A percentile compares a stretch with the other conserved stretches of the same genome.
Evolutionary conservation across 1,140 invertebrate species (phyloP).

Genomic region (Camponotus pennsylvanicus): DNA sequence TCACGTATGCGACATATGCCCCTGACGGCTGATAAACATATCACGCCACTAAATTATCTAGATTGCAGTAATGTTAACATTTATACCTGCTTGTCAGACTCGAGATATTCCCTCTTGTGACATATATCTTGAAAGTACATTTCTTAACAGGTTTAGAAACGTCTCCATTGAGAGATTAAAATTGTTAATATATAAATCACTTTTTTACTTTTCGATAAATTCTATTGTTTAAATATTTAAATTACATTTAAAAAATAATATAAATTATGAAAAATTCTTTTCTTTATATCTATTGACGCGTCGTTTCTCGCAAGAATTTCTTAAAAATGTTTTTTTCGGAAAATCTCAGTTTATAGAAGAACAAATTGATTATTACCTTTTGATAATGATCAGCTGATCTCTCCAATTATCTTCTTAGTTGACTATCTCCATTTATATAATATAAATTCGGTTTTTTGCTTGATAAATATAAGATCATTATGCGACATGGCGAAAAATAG

Average conservation of each 20-base stretch:
- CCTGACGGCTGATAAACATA: slow-evolving; percentile 45
- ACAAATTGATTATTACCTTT: not conserved
- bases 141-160: no score
- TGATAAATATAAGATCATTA: slow-evolving; percentile 4
- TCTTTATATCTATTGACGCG: not conserved
- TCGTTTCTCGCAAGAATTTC: not conserved
- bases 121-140: not conserved
- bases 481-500: not conserved
- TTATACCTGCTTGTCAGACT: not conserved
- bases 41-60: slow-evolving; percentile 45
- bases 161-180: not conserved
- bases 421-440: slow-evolving; percentile 42
- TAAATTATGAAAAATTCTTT: not conserved
- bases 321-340: slow-evolving; percentile 7
- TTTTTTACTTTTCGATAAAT: not conserved
- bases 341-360: slow-evolving; percentile 1
- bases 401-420: not conserved
- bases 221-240: not conserved
- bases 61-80: not conserved
- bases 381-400: no score
- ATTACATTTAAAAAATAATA: not conserved
- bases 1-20: slow-evolving; percentile 34
- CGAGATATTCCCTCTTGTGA: not conserved
- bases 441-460: slow-evolving; percentile 36
- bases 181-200: not conserved